Evolutionary conservation across 2,797 vertebrate species (phyloP).

Genomic region (Eurystomus glaucurus): DNA sequence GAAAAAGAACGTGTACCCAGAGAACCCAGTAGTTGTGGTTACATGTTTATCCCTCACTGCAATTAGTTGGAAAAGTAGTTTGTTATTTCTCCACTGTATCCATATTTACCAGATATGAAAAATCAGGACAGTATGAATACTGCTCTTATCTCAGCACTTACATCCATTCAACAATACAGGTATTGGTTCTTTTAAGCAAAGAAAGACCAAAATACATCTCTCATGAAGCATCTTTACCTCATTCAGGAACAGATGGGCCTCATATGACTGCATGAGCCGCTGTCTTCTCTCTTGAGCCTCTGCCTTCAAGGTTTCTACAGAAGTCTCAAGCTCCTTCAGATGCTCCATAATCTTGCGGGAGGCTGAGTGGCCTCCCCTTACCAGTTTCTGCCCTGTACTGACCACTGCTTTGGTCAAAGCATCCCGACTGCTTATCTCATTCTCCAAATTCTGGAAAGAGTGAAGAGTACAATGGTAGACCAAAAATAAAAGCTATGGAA

Average conservation of each 20-base stretch:
- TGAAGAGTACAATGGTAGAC: neutral
- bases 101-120: neutral
- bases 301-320: conserved; percentile 79
- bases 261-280: conserved; percentile 82
- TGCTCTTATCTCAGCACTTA: neutral
- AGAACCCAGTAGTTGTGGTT: neutral
- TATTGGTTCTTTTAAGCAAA: neutral
- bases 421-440: conserved; percentile 86
- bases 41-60: neutral
- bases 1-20: neutral
- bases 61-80: neutral
- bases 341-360: conserved; percentile 83
- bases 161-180: neutral
- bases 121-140: neutral
- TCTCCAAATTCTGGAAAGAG: conserved; percentile 85
- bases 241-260: conserved; percentile 86
- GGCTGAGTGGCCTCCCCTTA: conserved; percentile 86
- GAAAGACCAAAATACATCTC: neutral
- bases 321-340: conserved; percentile 85
- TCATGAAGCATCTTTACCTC: conserved; percentile 82
- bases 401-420: conserved; percentile 86
- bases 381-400: conserved; percentile 87
- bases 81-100: neutral
- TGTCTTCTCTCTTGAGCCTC: conserved; percentile 81
- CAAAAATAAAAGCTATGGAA: neutral